Percentiles rank a stretch among this genome's conserved stretches.
Evolutionary conservation across 1,140 invertebrate species (phyloP).

Genomic region (Drosophila ercepeae): DNA sequence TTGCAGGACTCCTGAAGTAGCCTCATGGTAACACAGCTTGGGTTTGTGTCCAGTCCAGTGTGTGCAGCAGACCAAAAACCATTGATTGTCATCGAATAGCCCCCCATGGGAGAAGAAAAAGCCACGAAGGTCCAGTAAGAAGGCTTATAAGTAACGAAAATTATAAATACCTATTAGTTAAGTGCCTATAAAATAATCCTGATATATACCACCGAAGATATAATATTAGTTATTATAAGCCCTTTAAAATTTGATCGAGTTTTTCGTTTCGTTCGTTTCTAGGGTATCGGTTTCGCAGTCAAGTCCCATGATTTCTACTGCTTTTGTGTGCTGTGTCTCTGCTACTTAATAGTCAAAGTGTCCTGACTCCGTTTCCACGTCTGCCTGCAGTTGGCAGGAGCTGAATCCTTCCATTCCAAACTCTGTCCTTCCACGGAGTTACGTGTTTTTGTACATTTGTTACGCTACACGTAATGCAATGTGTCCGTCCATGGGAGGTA

Average conservation of each 20-base stretch:
- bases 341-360: slow-evolving; percentile 65
- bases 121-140: slow-evolving; percentile 8
- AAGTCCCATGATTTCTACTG: slow-evolving; percentile 12
- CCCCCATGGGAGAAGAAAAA: slow-evolving; percentile 40
- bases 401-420: slow-evolving; percentile 21
- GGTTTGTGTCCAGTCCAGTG: slow-evolving; percentile 22
- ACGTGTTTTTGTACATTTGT: slow-evolving; percentile 82
- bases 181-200: too few species aligned
- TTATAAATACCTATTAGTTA: not conserved
- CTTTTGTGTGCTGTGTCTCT: slow-evolving; percentile 30
- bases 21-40: slow-evolving; percentile 16
- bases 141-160: not conserved
- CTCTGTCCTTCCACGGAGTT: slow-evolving; percentile 41
- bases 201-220: too few species aligned
- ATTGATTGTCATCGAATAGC: slow-evolving; percentile 83
- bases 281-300: slow-evolving; percentile 13
- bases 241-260: not conserved
- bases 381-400: slow-evolving; percentile 56
- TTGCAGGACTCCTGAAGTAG: slow-evolving; percentile 50
- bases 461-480: slow-evolving; percentile 81
- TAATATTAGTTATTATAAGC: too few species aligned
- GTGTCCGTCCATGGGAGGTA: slow-evolving; percentile 26
- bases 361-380: slow-evolving; percentile 51
- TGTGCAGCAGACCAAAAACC: slow-evolving; percentile 83
- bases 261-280: too few species aligned